Conservation (phyloP, 2,113 vertebrate species). For the Python bivittatus region DNA sequence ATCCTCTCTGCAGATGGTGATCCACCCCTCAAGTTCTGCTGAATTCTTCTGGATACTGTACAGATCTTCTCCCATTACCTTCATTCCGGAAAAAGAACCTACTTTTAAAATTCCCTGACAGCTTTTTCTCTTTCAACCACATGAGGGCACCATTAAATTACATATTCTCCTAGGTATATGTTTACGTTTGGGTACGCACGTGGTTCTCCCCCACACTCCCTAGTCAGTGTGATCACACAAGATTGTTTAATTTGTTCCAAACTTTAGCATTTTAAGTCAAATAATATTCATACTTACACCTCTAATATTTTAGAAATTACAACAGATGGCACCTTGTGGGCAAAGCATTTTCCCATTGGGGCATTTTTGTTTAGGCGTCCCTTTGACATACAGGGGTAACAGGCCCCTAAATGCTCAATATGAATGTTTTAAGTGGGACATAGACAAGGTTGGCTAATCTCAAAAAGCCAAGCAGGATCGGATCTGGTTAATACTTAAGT, state of each 20-base stretch:
- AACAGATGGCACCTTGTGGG: not conserved
- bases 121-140: not conserved
- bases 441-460: not conserved
- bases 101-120: not conserved
- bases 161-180: not conserved
- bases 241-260: not conserved
- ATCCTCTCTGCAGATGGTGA: not conserved
- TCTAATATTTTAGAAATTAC: not conserved
- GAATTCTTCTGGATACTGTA: not conserved
- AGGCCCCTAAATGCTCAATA: not conserved
- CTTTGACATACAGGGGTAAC: not conserved
- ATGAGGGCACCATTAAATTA: constrained; percentile 17
- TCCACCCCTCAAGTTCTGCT: not conserved
- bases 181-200: too few species aligned
- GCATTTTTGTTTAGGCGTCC: not conserved
- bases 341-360: not conserved
- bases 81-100: not conserved
- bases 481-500: not conserved
- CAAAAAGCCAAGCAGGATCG: not conserved
- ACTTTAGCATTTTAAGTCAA: not conserved
- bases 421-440: not conserved
- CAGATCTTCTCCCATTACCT: not conserved
- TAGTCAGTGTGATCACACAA: not conserved
- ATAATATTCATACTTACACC: not conserved
- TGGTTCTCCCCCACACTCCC: not conserved